Base-by-base conservation (phyloP, 2,797 vertebrate species). In the Bucorvus abyssinicus region DNA sequence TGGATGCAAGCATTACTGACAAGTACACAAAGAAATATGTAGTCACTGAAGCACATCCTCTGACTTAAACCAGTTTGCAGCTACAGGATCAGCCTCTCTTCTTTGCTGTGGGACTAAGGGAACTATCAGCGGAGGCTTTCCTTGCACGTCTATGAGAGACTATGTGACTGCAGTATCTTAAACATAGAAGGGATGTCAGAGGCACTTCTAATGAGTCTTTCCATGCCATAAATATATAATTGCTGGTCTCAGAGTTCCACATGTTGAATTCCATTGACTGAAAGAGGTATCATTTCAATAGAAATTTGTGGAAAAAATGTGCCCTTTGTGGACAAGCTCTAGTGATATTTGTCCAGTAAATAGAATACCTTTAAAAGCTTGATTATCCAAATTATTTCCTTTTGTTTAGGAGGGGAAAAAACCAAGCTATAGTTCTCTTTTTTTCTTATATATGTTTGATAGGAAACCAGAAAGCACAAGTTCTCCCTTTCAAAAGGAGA, bases 381-480 rank as follows among this genome's bases (percentile, higher is more conserved):
- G 14, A 10, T 44, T 87, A 40, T 78, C 30, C 17, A 75, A 69
- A 86, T 45, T 30, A 88, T 36, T 71, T 91, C 52, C 38, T 89
- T 87, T 75, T 53, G 7, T 79, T 78, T 88, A 67, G n/a, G n/a
- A 71, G 23, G 17, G 1, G 4, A 7, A 56, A 50, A 65, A 65
- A 49, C 42, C 8, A 52, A 50, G 2, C 12, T 71, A 24, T 9
- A 69, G 8, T 57, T 84, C 44, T 74, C 1, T 4, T 7, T 79
- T 52, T 87, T 86, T 81, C 53, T 89, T 81, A 22, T 47, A 57
- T 3, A 21, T 49, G 13, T 70, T 74, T 70, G 47, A 70, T 94
- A 49, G 74, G 81, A 95, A 95, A 90, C 6, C 24, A 93, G 74
- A 94, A 93, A 77, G 10, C 20, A 70, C 12, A 76, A 83, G 60